These are phyloP conservation scores for Notodonta ziczac DNA, from an alignment of 2,888 invertebrate species.

Conservation along the genomic window DNA sequence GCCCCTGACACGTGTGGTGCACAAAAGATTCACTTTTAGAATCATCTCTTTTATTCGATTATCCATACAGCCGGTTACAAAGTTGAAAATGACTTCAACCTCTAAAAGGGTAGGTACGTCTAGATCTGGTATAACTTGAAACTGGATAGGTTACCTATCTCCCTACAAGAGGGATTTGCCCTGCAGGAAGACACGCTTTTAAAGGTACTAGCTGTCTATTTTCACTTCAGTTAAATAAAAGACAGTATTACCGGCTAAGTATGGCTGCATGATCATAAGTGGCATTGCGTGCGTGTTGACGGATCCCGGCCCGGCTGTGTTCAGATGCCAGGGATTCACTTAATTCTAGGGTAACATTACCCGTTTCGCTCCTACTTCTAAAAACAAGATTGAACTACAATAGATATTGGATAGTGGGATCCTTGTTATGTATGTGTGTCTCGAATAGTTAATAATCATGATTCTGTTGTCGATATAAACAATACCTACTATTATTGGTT, in stretches of 20 bases:
- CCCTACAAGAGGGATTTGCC: neutral
- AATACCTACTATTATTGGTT: neutral
- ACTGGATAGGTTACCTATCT: too few species aligned
- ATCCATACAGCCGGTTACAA: neutral
- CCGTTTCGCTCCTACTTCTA: constrained; percentile 17
- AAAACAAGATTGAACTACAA: constrained; percentile 12
- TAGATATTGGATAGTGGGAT: neutral
- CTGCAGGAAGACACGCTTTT: neutral
- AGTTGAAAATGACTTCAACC: too few species aligned
- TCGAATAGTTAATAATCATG: too few species aligned
- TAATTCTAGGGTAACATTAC: constrained; percentile 26
- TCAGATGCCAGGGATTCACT: constrained; percentile 35
- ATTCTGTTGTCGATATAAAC: neutral
- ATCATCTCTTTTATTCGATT: neutral
- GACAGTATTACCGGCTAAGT: constrained; percentile 22
- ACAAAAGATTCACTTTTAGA: constrained; percentile 4
- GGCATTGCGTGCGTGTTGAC: constrained; percentile 44
- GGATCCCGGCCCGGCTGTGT: constrained; percentile 35
- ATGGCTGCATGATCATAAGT: constrained; percentile 26
- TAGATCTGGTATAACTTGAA: too few species aligned
- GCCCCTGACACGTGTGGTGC: constrained; percentile 36
- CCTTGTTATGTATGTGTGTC: constrained; percentile 7
- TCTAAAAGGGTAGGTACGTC: too few species aligned
- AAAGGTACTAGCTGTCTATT: neutral
- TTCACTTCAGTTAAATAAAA: neutral